A percentile compares a stretch with the other conserved stretches of the same genome.
Conservation (phyloP, 2,113 vertebrate genomes). For the Progne subis region DNA sequence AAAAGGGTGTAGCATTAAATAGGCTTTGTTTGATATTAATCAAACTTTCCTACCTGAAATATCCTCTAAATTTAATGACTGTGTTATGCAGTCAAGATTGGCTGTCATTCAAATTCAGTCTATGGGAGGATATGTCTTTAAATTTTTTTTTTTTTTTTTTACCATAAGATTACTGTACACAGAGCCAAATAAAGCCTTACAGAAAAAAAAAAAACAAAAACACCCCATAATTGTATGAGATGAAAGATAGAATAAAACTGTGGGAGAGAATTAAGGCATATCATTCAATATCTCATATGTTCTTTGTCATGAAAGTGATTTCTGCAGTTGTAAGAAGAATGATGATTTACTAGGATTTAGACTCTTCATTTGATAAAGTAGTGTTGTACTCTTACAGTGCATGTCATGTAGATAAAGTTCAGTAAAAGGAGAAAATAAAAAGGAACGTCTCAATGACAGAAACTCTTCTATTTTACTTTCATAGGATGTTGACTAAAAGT, state of each 20-base stretch:
- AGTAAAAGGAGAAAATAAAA: background rate
- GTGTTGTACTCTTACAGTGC: background rate
- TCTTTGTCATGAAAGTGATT: background rate
- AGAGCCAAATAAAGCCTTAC: background rate
- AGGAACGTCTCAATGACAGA: background rate
- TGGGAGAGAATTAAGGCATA: background rate
- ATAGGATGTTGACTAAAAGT: background rate
- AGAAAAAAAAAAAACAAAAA: background rate
- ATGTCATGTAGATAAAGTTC: background rate
- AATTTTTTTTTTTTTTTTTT: background rate
- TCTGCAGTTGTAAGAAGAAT: background rate
- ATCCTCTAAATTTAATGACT: slow-evolving; percentile 64
- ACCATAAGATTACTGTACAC: background rate
- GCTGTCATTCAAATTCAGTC: slow-evolving; percentile 33
- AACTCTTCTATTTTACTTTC: background rate
- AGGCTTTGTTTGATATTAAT: slow-evolving; percentile 74
- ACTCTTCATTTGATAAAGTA: background rate
- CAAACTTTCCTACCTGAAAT: slow-evolving; percentile 59
- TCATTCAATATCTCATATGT: background rate
- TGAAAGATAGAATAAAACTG: background rate
- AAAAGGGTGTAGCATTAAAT: slow-evolving; percentile 66
- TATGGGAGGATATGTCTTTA: background rate
- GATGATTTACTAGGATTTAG: background rate
- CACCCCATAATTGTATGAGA: background rate
- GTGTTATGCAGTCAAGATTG: slow-evolving; percentile 51